Evolutionary conservation across 1,140 invertebrate genomes (phyloP).

Genomic region (Oryzaephilus surinamensis): DNA sequence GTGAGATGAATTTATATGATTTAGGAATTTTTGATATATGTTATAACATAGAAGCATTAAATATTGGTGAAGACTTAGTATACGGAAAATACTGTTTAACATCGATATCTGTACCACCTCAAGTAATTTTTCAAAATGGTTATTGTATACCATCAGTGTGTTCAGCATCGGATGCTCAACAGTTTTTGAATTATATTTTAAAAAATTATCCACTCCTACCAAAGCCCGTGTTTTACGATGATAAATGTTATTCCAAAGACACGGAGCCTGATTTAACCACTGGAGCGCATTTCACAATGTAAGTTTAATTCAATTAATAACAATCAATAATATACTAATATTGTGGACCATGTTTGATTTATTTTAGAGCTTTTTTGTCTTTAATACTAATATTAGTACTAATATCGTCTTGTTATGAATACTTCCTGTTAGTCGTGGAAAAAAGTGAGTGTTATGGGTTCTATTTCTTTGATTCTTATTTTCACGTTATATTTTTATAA

Average conservation of each 20-base stretch:
- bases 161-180: neutral
- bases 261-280: constrained; percentile 1
- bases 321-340: too few species aligned
- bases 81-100: constrained; percentile 3
- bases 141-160: neutral
- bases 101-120: neutral
- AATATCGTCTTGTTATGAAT: too few species aligned
- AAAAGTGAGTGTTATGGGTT: too few species aligned
- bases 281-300: constrained; percentile 7
- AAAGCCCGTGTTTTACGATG: constrained; percentile 2
- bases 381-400: too few species aligned
- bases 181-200: constrained; percentile 3
- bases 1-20: neutral
- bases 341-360: too few species aligned
- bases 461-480: too few species aligned
- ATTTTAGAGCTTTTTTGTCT: too few species aligned
- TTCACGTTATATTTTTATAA: too few species aligned
- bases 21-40: constrained; percentile 3
- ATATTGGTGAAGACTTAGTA: neutral
- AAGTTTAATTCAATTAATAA: neutral
- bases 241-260: constrained; percentile 7
- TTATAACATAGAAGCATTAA: neutral
- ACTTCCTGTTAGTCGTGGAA: too few species aligned
- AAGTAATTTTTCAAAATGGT: neutral
- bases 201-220: neutral